Base-by-base conservation (phyloP, 1,140 invertebrate species). In the Cecropterus lyciades region DNA sequence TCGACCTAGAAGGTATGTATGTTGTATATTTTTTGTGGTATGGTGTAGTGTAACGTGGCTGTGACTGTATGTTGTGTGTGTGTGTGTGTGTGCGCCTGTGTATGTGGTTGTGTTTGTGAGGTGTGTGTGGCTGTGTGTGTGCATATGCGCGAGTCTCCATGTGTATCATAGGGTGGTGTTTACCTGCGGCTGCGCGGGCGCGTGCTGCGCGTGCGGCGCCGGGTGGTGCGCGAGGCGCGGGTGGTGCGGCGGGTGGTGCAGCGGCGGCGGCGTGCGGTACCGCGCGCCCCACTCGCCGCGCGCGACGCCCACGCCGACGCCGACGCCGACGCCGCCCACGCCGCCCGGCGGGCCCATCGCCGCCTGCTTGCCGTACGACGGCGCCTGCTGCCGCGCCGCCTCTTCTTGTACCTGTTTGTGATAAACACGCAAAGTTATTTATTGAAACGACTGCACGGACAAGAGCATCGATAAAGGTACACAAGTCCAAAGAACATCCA, bases 401-500 rank as follows among this genome's bases (percentile, higher is more conserved):
- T 98, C 97, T 79, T 98, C 97, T 85, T 99, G 98, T 0, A 98
- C 97, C 92, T 98, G 96, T 74, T 3, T 3, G 11, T 42, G 27
- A 37, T 9, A 1, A 1, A 16, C 14, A 15, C 0, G 6, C 7
- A 1, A 14, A 1, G 42, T 45, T 15, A 45, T 10, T 45, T 6
- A 9, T 8, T 45, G 3, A n/a, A n/a, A n/a, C n/a, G n/a, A n/a
- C n/a, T n/a, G n/a, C n/a, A n/a, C n/a, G n/a, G n/a, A n/a, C n/a
- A n/a, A n/a, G n/a, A n/a, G n/a, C n/a, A n/a, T n/a, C n/a, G 20
- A 20, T 20, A 20, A 20, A 1, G 20, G 20, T 20, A 20, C n/a
- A n/a, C n/a, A n/a, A n/a, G n/a, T n/a, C n/a, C n/a, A n/a, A n/a
- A n/a, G n/a, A n/a, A n/a, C n/a, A n/a, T n/a, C n/a, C n/a, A n/a